Conservation (phyloP, 2,797 vertebrate genomes). For the Taenioides sp. region DNA sequence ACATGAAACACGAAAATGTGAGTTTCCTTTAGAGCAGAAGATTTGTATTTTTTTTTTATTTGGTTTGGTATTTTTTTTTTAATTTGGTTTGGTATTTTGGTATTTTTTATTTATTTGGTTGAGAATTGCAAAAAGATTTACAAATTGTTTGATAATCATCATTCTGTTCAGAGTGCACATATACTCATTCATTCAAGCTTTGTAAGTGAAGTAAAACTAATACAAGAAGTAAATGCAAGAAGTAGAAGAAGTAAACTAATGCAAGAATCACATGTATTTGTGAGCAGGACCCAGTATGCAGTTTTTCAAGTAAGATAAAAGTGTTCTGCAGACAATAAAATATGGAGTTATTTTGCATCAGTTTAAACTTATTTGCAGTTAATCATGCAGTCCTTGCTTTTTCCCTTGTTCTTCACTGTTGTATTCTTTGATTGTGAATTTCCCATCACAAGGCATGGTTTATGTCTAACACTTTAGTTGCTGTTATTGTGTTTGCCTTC, state of each 20-base stretch:
- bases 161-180: background rate
- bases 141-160: background rate
- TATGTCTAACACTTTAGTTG: background rate
- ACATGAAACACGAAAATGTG: slow-evolving; percentile 99
- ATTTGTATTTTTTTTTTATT: background rate
- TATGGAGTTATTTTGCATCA: background rate
- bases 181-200: background rate
- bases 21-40: slow-evolving; percentile 56
- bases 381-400: background rate
- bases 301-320: background rate
- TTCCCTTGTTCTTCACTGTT: background rate
- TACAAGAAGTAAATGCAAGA: background rate
- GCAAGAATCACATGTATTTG: background rate
- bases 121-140: background rate
- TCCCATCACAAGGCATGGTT: background rate
- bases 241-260: background rate
- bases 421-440: background rate
- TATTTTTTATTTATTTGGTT: slow-evolving; percentile 9
- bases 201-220: background rate
- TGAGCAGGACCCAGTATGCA: background rate
- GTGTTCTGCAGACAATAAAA: background rate
- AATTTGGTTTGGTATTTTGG: no score
- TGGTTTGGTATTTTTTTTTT: no score
- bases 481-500: slow-evolving; percentile 19
- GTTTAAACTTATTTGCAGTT: background rate